Percentiles rank a stretch among this genome's conserved stretches.
Evolutionary conservation across 2,113 vertebrate genomes (phyloP).

Genomic region (Antechinus flavipes): DNA sequence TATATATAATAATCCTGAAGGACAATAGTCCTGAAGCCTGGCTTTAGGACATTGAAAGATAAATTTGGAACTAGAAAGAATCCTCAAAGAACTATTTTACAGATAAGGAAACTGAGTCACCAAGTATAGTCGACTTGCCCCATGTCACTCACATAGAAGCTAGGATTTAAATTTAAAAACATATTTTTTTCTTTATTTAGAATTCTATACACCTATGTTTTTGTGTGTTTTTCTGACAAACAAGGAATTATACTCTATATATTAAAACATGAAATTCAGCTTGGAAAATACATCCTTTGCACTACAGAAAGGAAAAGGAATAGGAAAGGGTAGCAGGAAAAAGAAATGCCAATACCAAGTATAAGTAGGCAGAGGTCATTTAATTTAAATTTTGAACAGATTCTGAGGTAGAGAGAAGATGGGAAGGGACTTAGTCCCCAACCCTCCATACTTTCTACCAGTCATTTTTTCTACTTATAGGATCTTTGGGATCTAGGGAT

Average conservation of each 20-base stretch:
- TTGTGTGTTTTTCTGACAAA: not conserved
- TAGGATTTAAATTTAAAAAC: not conserved
- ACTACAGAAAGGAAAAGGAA: conserved; percentile 3
- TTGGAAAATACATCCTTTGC: conserved; percentile 7
- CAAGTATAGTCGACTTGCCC: not conserved
- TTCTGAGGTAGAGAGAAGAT: not conserved
- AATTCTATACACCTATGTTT: conserved; percentile 7
- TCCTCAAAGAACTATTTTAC: not conserved
- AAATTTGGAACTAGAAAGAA: not conserved
- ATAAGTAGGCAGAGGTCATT: conserved; percentile 26
- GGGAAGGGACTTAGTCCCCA: not conserved
- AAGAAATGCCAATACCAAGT: not conserved
- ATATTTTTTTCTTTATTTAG: not conserved
- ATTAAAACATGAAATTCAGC: conserved; percentile 14
- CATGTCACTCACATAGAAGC: not conserved
- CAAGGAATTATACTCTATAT: conserved; percentile 20
- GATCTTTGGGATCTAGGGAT: not conserved
- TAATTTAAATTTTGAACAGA: conserved; percentile 19
- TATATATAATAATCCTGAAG: not conserved
- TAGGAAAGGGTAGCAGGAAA: not conserved
- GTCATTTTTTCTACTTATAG: conserved; percentile 9
- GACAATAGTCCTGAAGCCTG: not conserved
- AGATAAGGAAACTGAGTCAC: not conserved
- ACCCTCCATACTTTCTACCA: not conserved
- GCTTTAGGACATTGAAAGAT: not conserved